Conservation (phyloP, 2,113 vertebrate genomes). For the Corvus cornix region DNA sequence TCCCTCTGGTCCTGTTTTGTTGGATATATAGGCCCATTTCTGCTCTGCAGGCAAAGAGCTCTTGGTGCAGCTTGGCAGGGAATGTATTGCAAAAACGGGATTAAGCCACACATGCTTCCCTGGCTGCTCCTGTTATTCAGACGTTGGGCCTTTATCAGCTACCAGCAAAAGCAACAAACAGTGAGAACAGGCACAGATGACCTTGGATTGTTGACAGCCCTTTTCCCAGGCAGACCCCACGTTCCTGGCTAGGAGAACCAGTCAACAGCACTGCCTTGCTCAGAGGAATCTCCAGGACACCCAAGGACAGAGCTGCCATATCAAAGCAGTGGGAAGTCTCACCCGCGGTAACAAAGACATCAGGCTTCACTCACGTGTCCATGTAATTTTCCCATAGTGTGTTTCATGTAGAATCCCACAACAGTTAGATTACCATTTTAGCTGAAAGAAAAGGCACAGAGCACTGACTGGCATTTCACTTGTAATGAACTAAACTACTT, state of each 20-base stretch:
- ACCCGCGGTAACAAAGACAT: not conserved
- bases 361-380: not conserved
- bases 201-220: not conserved
- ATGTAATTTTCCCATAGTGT: not conserved
- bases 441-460: not conserved
- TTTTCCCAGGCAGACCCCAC: not conserved
- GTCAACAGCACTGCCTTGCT: not conserved
- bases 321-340: not conserved
- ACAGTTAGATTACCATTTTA: not conserved
- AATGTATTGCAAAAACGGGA: not conserved
- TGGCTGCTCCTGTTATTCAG: not conserved
- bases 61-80: not conserved
- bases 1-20: not conserved
- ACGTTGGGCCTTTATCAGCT: not conserved
- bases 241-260: not conserved
- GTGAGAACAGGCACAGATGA: not conserved
- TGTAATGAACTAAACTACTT: not conserved
- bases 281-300: not conserved
- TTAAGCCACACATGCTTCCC: not conserved
- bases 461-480: not conserved
- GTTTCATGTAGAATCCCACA: not conserved
- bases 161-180: constrained; percentile 13
- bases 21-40: not conserved
- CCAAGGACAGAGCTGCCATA: not conserved
- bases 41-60: not conserved